Evolutionary conservation across 1,140 invertebrate species (phyloP).

Genomic region (Choristoneura fumiferana): DNA sequence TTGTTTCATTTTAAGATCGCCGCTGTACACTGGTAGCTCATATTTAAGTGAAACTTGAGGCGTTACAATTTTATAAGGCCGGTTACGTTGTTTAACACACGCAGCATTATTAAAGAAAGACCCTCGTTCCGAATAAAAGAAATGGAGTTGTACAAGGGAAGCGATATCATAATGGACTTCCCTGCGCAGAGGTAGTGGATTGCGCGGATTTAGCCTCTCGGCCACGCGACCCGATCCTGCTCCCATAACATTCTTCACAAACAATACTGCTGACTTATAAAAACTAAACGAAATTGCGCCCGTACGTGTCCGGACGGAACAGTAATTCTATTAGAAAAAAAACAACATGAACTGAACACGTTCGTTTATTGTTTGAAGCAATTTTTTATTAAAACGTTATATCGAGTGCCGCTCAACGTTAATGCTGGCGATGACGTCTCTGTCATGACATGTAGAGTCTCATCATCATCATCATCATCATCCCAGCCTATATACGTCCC

Average conservation of each 20-base stretch:
- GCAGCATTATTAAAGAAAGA: constrained; percentile 11
- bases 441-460: too few relatives aligned
- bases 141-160: constrained; percentile 3
- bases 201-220: constrained; percentile 4
- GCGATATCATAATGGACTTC: constrained; percentile 13
- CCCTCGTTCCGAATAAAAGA: background rate
- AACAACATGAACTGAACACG: background rate
- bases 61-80: too few relatives aligned
- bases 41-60: too few relatives aligned
- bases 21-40: too few relatives aligned
- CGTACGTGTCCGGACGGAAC: background rate
- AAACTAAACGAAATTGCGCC: background rate
- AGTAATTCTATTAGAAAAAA: too few relatives aligned
- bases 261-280: constrained; percentile 10
- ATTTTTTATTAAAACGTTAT: constrained; percentile 7
- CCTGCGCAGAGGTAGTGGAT: background rate
- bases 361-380: background rate
- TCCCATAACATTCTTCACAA: background rate
- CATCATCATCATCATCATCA: too few relatives aligned
- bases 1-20: background rate
- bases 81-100: background rate
- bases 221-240: too few relatives aligned
- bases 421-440: background rate
- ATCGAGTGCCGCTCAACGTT: background rate
- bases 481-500: too few relatives aligned